Evolutionary conservation across 1,140 invertebrate species (phyloP).

Genomic region (Leptinotarsa texana): DNA sequence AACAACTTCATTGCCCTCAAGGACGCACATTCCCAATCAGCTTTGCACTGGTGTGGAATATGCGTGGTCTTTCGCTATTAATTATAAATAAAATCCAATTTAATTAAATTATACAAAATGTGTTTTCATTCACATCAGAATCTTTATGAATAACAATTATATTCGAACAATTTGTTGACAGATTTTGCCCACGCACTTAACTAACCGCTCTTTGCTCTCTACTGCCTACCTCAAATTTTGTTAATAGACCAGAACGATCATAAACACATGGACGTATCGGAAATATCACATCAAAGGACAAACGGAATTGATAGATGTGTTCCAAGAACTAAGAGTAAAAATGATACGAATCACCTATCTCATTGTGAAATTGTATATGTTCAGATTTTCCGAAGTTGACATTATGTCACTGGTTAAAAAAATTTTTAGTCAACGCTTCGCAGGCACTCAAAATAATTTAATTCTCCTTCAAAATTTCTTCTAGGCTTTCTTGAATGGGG

Average conservation of each 20-base stretch:
- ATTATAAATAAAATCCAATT: not conserved
- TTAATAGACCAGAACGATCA: not conserved
- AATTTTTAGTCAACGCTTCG: no score
- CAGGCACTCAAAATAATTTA: no score
- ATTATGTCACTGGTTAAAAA: no score
- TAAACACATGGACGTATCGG: not conserved
- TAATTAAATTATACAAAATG: not conserved
- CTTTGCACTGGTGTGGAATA: not conserved
- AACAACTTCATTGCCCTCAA: not conserved
- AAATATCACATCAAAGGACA: no score
- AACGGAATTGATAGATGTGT: no score
- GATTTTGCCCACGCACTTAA: not conserved
- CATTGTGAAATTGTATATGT: no score
- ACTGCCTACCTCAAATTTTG: constrained; percentile 2
- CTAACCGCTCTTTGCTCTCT: constrained; percentile 1
- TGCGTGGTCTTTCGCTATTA: not conserved
- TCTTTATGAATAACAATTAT: not conserved
- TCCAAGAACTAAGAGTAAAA: no score
- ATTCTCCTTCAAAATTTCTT: no score
- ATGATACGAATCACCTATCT: no score
- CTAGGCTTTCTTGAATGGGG: no score
- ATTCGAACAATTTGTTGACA: not conserved
- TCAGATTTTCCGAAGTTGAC: no score
- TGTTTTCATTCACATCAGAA: not conserved
- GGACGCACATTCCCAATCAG: not conserved